Base-by-base conservation (phyloP, 2,888 invertebrate species). In the Pammene fasciana region DNA sequence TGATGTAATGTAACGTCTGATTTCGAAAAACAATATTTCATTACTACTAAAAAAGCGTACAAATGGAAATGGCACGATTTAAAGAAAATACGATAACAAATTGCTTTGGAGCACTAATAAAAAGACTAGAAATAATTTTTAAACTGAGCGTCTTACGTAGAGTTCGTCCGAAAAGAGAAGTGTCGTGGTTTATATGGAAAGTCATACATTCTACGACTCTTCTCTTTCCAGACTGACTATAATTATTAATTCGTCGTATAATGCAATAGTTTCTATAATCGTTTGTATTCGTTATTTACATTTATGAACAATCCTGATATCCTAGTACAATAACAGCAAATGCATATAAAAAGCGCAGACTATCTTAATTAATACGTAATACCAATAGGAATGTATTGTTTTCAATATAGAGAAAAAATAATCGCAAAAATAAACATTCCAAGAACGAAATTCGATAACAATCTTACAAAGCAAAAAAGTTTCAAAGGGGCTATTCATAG, bases 331-430 rank as follows among this genome's bases (percentile, higher is more conserved):
- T 50, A 48, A 61, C 11, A n/a, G 13, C 52, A 68, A 68, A 68
- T 68, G 68, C 68, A 65, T 14, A 46, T 68, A 59, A 68, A 54
- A 36, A 26, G 64, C 50, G 34, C 64, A 57, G 43, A 52, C 36
- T 50, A 34, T 56, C 34, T 57, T 45, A 64, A 26, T 1, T 59
- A 66, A 61, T 66, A 50, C 55, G 8, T 64, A 71, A 67, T 67
- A 67, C 55, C 66, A 52, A 67, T 67, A 43, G 70, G 65, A 66
- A 71, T 71, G 66, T 62, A 67, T 56, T 62, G 66, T 60, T 70
- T 60, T 54, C n/a, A 55, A 67, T 62, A 55, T 61, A 67, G 46
- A 67, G 61, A 67, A 60, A 68, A 46, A 67, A 57, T 26, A 14
- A 43, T 65, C 26, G 60, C 52, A 50, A 38, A 56, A 65, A 57